Evolutionary conservation across 2,888 invertebrate species (phyloP).

Genomic region (Atherix ibis): DNA sequence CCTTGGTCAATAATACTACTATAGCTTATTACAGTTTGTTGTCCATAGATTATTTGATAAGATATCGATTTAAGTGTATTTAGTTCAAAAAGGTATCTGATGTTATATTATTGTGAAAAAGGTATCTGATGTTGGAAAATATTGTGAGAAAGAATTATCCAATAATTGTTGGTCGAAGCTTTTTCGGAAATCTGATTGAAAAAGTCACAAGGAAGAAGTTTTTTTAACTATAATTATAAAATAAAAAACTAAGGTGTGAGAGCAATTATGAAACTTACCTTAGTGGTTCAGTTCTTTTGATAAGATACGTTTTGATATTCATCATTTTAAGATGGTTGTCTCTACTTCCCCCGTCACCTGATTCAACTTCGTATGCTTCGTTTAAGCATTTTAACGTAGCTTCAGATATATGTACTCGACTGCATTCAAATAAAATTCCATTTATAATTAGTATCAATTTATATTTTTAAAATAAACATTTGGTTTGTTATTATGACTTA

Average conservation of each 20-base stretch:
- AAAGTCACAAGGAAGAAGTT: no score
- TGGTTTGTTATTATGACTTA: not conserved
- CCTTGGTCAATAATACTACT: no score
- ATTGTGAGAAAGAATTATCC: no score
- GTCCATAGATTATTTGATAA: no score
- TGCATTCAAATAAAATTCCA: slow-evolving; percentile 29
- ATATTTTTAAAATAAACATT: not conserved
- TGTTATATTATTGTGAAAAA: no score
- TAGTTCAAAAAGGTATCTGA: no score
- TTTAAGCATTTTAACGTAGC: slow-evolving; percentile 73
- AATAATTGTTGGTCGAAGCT: no score
- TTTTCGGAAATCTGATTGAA: no score
- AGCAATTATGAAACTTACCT: slow-evolving; percentile 22
- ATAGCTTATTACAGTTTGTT: no score
- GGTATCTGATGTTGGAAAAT: no score
- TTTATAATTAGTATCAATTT: not conserved
- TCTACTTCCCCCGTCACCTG: slow-evolving; percentile 71
- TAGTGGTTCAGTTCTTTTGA: slow-evolving; percentile 65
- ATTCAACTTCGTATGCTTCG: slow-evolving; percentile 84
- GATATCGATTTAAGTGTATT: no score
- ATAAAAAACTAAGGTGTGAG: not conserved
- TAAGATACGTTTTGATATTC: slow-evolving; percentile 74
- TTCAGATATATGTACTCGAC: slow-evolving; percentile 90
- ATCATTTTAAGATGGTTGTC: slow-evolving; percentile 75
- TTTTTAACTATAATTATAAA: no score